Base-by-base conservation (phyloP, 30 jellyfish, hydroid and myxozoan genomes). In the Sanderia malayensis region DNA sequence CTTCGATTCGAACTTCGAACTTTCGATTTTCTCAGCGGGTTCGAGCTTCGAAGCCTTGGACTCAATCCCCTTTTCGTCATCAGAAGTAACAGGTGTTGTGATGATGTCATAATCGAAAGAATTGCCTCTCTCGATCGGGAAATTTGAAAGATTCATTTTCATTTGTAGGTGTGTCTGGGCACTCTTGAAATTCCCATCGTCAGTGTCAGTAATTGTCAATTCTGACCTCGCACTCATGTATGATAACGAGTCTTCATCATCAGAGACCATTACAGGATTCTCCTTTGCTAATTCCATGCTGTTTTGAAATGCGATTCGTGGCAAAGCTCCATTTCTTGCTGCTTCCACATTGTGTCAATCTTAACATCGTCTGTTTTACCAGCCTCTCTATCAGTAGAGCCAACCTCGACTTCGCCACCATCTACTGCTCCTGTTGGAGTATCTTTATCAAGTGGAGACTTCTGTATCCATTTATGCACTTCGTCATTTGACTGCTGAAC, bases 221-320 rank as follows among this genome's bases (percentile, higher is more conserved):
- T 82, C 94, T 44, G 97, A 90, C 29, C 95, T 46, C 45, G 97
- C 97, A 66, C 94, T 90, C 66, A 78, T 41, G 73, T 81, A 90
- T 21, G 97, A 82, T 55, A 73, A 33, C 20, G 94, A 64, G 67
- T 81, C 92, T 19, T 79, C 95, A 52, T 83, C 97, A 72, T 76
- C 87, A 20, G 85, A 67, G 46, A 77, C 65, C 53, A 76, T 47
- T 21, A 86, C 37, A 24, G 86, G 96, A 47, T 86, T 77, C 21
- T 86, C 84, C 24, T 59, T 81, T 17, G 97, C 65, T 46, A 74
- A 28, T 62, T 81, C 95, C 93, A 81, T 23, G 79, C 95, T 81
- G 26, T 65, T 71, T 29, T 63, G 92, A 27, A 80, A 68, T 9
- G 13, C 7, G 7, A 60, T 24, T 3, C 72, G 10, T 24, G 68